phyloP scores from a whole-genome alignment of 2,888 invertebrate species.

The Chrysolina haemoptera region DNA sequence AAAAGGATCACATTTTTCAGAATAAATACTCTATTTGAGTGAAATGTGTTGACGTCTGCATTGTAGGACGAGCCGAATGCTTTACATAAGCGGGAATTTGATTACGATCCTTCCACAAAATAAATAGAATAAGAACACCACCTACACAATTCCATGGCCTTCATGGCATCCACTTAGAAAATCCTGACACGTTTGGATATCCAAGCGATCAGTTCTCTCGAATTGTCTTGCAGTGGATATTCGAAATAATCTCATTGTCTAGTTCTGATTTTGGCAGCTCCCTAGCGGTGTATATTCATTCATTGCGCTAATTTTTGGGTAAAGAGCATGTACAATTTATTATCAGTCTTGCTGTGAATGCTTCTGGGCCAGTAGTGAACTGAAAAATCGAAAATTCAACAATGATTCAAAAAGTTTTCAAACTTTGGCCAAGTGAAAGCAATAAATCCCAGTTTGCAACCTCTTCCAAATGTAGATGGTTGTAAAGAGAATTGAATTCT shows the following conservation, averaged over 20 bases:
- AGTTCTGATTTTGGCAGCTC: too few species aligned
- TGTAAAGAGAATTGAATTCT: too few species aligned
- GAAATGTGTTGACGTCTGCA: not conserved
- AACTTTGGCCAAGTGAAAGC: too few species aligned
- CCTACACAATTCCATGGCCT: not conserved
- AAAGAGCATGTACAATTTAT: too few species aligned
- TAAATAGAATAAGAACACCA: not conserved
- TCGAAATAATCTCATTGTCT: not conserved
- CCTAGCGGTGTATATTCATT: too few species aligned
- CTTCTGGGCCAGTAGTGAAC: too few species aligned
- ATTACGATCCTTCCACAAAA: not conserved
- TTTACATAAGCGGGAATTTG: not conserved
- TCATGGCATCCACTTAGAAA: not conserved
- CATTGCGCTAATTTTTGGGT: too few species aligned
- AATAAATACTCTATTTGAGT: not conserved
- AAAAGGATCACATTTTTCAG: not conserved
- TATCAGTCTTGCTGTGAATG: too few species aligned
- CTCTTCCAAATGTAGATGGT: too few species aligned
- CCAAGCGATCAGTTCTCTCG: not conserved
- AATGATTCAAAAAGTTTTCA: too few species aligned
- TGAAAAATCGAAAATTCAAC: too few species aligned
- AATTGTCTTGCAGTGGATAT: not conserved
- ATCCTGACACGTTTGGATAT: not conserved
- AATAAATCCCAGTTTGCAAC: too few species aligned
- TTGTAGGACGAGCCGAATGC: not conserved